phyloP scores from a whole-genome alignment of 2,888 invertebrate species.

The Polyommatus icarus region DNA sequence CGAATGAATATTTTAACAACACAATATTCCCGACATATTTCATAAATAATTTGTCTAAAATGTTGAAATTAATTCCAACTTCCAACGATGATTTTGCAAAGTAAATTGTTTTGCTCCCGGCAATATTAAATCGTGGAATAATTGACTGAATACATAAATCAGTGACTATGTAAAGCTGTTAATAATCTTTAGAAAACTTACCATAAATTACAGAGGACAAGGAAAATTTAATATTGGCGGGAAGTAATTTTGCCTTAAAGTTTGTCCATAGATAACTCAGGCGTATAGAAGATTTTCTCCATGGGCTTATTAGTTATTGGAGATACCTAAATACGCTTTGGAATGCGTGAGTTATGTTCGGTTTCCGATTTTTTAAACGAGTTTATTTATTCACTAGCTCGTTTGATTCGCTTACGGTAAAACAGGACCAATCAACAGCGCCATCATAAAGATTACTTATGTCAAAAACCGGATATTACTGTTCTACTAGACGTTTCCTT shows the following conservation, averaged over 20 bases:
- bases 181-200: constrained; percentile 57
- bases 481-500: too few relatives aligned
- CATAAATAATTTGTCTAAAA: constrained; percentile 5
- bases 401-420: too few relatives aligned
- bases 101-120: background rate
- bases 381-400: too few relatives aligned
- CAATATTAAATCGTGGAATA: constrained; percentile 24
- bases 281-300: constrained; percentile 59
- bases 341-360: background rate
- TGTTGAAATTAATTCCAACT: background rate
- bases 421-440: too few relatives aligned
- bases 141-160: constrained; percentile 37
- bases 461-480: too few relatives aligned
- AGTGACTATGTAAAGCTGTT: constrained; percentile 45
- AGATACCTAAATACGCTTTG: constrained; percentile 54
- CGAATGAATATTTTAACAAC: background rate
- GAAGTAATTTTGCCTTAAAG: constrained; percentile 71
- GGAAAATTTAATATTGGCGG: constrained; percentile 74
- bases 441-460: too few relatives aligned
- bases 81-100: constrained; percentile 1
- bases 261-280: constrained; percentile 71
- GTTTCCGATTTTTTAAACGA: too few relatives aligned
- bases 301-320: constrained; percentile 65
- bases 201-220: constrained; percentile 67
- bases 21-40: background rate